phyloP scores from a whole-genome alignment of 2,113 vertebrate species.

The Dinomys branickii region DNA sequence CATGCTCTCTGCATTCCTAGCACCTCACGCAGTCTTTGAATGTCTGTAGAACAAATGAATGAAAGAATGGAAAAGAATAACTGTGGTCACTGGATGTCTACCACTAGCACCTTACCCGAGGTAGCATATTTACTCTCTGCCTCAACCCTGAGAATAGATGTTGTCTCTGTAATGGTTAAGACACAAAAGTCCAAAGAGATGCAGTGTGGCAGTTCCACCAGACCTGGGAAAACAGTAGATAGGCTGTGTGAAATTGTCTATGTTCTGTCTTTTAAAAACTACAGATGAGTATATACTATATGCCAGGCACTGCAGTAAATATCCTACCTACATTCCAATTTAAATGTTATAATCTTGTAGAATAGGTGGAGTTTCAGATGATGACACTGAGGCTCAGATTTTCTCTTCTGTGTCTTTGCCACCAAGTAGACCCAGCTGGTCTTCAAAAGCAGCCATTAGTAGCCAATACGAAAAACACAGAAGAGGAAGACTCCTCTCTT shows the following conservation, averaged over 20 bases:
- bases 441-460: background rate
- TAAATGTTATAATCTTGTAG: background rate
- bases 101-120: background rate
- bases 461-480: background rate
- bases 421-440: background rate
- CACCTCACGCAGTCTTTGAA: background rate
- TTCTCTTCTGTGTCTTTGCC: background rate
- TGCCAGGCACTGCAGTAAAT: background rate
- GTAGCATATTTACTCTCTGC: background rate
- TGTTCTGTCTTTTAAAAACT: background rate
- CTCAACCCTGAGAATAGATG: background rate
- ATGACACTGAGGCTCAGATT: background rate
- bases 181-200: background rate
- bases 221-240: background rate
- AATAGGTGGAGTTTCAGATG: background rate
- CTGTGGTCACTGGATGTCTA: background rate
- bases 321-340: background rate
- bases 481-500: background rate
- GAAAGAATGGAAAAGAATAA: background rate
- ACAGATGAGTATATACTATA: background rate
- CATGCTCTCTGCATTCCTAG: background rate
- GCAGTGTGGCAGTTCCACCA: background rate
- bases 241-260: background rate
- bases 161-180: background rate
- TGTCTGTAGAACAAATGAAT: background rate